Conservation (phyloP, 2,888 invertebrate species). For the Nysson spinosus region DNA sequence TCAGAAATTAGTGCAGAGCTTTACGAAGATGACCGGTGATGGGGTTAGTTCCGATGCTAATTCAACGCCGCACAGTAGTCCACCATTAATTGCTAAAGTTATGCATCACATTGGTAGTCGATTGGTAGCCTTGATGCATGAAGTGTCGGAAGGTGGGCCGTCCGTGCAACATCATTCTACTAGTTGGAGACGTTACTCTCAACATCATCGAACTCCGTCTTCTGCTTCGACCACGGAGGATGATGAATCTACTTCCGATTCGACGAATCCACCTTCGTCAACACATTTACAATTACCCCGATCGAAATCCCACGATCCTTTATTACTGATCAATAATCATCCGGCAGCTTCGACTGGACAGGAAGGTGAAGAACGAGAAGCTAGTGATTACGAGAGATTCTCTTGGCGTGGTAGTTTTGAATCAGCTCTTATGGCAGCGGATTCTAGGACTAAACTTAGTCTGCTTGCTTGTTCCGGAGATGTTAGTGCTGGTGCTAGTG, state of each 20-base stretch:
- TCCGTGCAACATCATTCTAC: conserved; percentile 77
- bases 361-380: conserved; percentile 79
- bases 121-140: conserved; percentile 93
- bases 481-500: conserved; percentile 77
- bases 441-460: conserved; percentile 88
- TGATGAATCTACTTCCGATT: conserved; percentile 86
- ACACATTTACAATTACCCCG: conserved; percentile 81
- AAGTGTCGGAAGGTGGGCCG: conserved; percentile 87
- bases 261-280: conserved; percentile 78
- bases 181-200: conserved; percentile 80
- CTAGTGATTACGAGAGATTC: conserved; percentile 92
- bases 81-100: conserved; percentile 92
- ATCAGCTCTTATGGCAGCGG: conserved; percentile 92
- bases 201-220: conserved; percentile 81
- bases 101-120: conserved; percentile 95
- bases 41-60: conserved; percentile 78
- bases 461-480: conserved; percentile 81
- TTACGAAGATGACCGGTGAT: conserved; percentile 86
- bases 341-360: conserved; percentile 60
- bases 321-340: conserved; percentile 75
- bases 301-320: conserved; percentile 89
- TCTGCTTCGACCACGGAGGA: conserved; percentile 83
- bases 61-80: conserved; percentile 83
- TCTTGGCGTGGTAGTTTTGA: conserved; percentile 96
- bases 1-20: conserved; percentile 89